Evolutionary conservation across 2,113 vertebrate genomes (phyloP), one percentile per base, ranked within the genome.

Genomic region (Mesocricetus auratus): DNA sequence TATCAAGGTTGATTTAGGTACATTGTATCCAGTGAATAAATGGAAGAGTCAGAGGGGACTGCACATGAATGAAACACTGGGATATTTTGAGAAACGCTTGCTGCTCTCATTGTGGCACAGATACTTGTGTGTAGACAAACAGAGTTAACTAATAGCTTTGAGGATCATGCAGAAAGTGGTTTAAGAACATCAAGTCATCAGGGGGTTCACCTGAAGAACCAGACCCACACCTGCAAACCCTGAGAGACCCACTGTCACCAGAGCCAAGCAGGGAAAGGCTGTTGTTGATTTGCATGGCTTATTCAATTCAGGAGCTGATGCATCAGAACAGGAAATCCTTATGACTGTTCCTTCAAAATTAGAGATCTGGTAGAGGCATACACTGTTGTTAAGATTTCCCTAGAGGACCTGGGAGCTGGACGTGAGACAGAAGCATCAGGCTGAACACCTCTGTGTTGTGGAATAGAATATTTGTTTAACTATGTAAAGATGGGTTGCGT

Each of bases 231-330:
- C 62, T 26, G 5, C 19, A 15, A 66, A 90, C 26, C 10, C 29
- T 7, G 50, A 66, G 56, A 93, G 69, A 71, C 26, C 74, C 36
- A 53, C 17, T 50, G 0, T 33, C 39, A 58, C 17, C 87, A 77
- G 31, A 47, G 11, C 33, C 22, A 17, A 13, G 42, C 19, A 21
- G 60, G n/a, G 13, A 77, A 29, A 90, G 58, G 58, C 69, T 11
- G n/a, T 64, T 86, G 39, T 50, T 81, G 83, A 79, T 68, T 16
- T 24, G 85, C 45, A 86, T 85, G 36, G 94, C 64, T 89, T 94
- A 60, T n/a, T 94, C 73, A 69, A 26, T 12, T 42, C 22, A 26
- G 47, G 45, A 22, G 36, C 78, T 68, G 50, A 74, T 58, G n/a
- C 16, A 21, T 31, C 62, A 68, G 60, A 86, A 58, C 7, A 85